Base-by-base conservation (phyloP, 1,140 invertebrate genomes). In the Phthorimaea operculella region DNA sequence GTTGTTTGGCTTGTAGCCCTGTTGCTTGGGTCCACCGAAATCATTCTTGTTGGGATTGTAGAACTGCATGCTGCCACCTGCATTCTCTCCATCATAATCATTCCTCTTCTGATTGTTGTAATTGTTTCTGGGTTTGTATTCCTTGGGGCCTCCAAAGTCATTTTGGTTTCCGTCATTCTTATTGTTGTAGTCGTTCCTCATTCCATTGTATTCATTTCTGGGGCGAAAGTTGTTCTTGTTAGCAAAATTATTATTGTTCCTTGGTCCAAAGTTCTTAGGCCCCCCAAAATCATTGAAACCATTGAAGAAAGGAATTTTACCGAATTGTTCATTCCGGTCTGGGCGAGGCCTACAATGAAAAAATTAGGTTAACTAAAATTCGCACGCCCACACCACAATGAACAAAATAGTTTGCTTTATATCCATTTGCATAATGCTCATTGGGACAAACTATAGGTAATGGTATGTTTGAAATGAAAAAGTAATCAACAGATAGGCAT, bases 261-360 rank as follows among this genome's bases (percentile, higher is more conserved):
- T 80, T 16, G 85, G 85, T 39, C 72, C 79, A 74, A 86, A 87
- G 58, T 77, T 84, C 74, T 87, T 87, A 51, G 85, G 85, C 17
- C 85, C 85, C 53, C 84, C 85, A 77, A 87, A 87, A 56, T 87
- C 85, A 63, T 72, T 76, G 44, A 80, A 58, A 34, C 75, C 73
- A 68, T 77, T 82, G 47, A 86, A 82, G 42, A 82, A 85, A 49
- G 86, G 86, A 50, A 86, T 83, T 78, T 89, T 88, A 76, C 86
- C 87, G 79, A 86, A 88, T 85, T 87, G 87, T 85, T 88, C 87
- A 85, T 86, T 87, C 70, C 87, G 87, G 76, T 89, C 88, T 72
- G 87, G 78, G 70, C 87, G 81, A 66, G 87, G 82, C 69, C 87
- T 87, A 76, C 85, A 89, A 78, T 87, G n/a, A 86, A 53, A 57